Conservation (phyloP, 2,113 vertebrate genomes). For the Lasiurus cinereus region DNA sequence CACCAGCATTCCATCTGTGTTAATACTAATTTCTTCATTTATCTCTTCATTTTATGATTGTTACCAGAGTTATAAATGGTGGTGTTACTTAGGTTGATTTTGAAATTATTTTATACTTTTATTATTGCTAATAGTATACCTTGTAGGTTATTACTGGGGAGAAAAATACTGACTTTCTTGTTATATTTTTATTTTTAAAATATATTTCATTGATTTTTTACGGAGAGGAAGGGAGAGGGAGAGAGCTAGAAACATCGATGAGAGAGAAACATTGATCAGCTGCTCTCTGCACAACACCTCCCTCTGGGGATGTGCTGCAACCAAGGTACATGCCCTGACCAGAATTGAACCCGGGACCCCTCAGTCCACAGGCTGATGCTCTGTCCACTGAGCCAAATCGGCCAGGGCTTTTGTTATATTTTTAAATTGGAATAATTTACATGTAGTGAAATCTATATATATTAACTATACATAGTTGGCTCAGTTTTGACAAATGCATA, state of each 20-base stretch:
- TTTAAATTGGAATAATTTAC: constrained; percentile 16
- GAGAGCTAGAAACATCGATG: no score
- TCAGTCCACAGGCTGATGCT: no score
- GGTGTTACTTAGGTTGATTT: constrained; percentile 27
- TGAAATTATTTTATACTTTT: constrained; percentile 15
- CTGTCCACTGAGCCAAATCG: no score
- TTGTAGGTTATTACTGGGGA: not conserved
- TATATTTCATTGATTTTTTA: no score
- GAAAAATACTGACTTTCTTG: not conserved
- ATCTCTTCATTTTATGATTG: not conserved
- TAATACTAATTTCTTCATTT: not conserved
- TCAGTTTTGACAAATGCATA: constrained; percentile 13
- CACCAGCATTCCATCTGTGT: not conserved
- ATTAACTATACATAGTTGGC: not conserved
- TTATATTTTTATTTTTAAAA: not conserved
- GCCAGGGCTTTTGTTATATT: not conserved
- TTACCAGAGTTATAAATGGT: not conserved
- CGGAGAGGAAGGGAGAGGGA: no score
- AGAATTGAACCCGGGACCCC: no score
- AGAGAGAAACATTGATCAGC: no score
- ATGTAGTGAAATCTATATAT: not conserved
- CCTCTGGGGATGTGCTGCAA: no score
- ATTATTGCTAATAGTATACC: not conserved
- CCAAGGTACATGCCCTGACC: no score
- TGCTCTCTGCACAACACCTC: no score